Percentiles rank a stretch among this genome's conserved stretches.
Evolutionary conservation across 2,888 invertebrate genomes (phyloP).

Genomic region (Autographa pulchrina): DNA sequence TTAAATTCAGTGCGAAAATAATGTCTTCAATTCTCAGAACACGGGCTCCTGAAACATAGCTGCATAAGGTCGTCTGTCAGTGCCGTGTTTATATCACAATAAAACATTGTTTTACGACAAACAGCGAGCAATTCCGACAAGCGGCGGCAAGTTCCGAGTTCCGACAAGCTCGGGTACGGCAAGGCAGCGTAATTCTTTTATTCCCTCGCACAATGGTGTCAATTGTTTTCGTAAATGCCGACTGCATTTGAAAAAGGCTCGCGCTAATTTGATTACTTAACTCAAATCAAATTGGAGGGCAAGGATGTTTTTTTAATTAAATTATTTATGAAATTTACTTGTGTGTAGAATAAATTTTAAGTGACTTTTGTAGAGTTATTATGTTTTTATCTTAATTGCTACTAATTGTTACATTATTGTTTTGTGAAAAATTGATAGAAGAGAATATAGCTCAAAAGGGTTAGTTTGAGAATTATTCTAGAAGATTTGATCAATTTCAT

Average conservation of each 20-base stretch:
- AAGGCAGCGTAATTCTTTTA: slow-evolving; percentile 57
- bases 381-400: not conserved
- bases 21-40: not conserved
- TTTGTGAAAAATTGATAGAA: no score
- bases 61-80: slow-evolving; percentile 64
- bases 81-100: slow-evolving; percentile 75
- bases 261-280: slow-evolving; percentile 43
- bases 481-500: no score
- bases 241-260: slow-evolving; percentile 47
- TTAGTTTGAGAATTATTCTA: no score
- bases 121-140: slow-evolving; percentile 60
- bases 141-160: not conserved
- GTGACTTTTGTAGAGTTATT: not conserved
- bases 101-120: slow-evolving; percentile 76
- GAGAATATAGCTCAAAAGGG: no score
- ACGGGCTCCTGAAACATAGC: not conserved
- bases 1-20: no score
- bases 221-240: slow-evolving; percentile 47
- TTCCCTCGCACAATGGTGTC: slow-evolving; percentile 52
- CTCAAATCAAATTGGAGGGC: slow-evolving; percentile 16
- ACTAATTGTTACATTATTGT: no score
- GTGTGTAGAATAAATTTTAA: not conserved
- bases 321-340: not conserved
- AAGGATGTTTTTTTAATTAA: not conserved
- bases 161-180: slow-evolving; percentile 18